Conservation (phyloP, 2,113 vertebrate genomes). For the Callionymus lyra region DNA sequence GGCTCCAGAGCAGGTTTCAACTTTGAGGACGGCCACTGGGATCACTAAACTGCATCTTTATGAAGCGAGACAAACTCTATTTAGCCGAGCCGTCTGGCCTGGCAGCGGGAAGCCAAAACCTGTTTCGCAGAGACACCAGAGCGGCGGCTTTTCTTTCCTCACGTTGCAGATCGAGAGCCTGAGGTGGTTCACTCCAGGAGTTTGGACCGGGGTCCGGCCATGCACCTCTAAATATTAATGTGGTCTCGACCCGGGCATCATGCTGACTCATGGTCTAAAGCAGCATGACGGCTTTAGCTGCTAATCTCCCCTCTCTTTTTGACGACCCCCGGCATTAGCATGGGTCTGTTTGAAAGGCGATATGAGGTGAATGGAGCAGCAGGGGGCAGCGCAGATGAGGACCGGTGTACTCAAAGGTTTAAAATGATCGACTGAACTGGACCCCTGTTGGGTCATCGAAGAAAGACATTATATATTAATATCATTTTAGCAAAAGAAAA, state of each 20-base stretch:
- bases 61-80: slow-evolving; percentile 32
- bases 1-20: slow-evolving; percentile 19
- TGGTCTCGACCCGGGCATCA: slow-evolving; percentile 8
- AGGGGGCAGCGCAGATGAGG: slow-evolving; percentile 24
- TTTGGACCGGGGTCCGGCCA: slow-evolving; percentile 3
- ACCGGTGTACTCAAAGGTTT: slow-evolving; percentile 18
- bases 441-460: too few species aligned
- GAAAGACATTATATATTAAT: too few species aligned
- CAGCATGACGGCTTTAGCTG: slow-evolving; percentile 33
- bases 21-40: slow-evolving; percentile 5
- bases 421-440: too few species aligned
- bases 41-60: slow-evolving; percentile 21
- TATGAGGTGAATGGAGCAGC: slow-evolving; percentile 48
- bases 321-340: slow-evolving; percentile 47
- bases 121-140: slow-evolving; percentile 1
- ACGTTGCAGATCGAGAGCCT: too few species aligned
- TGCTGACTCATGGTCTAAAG: slow-evolving; percentile 20
- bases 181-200: neutral
- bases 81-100: slow-evolving; percentile 33
- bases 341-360: slow-evolving; percentile 29
- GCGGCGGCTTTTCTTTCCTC: neutral
- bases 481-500: too few species aligned
- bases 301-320: slow-evolving; percentile 37
- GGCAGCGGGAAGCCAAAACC: slow-evolving; percentile 34
- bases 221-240: slow-evolving; percentile 29